A percentile compares a stretch with the other conserved stretches of the same genome.
Evolutionary conservation across 1,140 invertebrate genomes (phyloP).

Genomic region (Rhizoglyphus robini): DNA sequence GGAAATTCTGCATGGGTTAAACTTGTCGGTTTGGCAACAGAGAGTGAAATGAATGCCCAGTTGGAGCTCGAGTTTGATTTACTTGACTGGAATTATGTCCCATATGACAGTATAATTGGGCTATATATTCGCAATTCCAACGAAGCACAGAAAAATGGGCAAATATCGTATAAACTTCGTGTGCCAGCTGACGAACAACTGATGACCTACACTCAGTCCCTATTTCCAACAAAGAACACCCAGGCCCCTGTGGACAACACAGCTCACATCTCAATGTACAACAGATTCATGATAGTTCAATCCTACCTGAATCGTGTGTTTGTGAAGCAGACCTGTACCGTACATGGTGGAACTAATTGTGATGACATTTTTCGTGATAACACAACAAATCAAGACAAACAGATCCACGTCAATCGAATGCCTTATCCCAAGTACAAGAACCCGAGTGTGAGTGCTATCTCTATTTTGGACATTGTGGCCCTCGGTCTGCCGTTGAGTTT

Average conservation of each 20-base stretch:
- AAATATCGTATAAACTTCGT: too few relatives aligned
- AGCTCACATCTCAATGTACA: too few relatives aligned
- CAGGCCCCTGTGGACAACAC: background rate
- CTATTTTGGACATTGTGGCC: too few relatives aligned
- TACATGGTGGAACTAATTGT: background rate
- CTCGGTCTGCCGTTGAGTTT: slow-evolving; percentile 1
- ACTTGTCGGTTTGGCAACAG: too few relatives aligned
- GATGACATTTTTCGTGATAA: too few relatives aligned
- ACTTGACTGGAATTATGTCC: slow-evolving; percentile 8
- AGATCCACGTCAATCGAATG: background rate
- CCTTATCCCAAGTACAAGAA: background rate
- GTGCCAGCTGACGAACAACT: too few relatives aligned
- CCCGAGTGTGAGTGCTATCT: background rate
- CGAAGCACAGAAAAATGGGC: too few relatives aligned
- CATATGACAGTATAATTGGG: slow-evolving; percentile 1
- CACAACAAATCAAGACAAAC: too few relatives aligned
- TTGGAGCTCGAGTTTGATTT: too few relatives aligned
- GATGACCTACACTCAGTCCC: too few relatives aligned
- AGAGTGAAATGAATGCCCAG: background rate
- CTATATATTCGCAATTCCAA: background rate
- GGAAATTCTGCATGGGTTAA: too few relatives aligned
- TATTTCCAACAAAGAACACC: background rate
- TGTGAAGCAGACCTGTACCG: too few relatives aligned
- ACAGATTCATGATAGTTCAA: background rate
- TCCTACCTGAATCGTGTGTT: background rate